A percentile compares a stretch with the other conserved stretches of the same genome.
Conservation (phyloP, 2,113 vertebrate species). For the Noturus placidus region DNA sequence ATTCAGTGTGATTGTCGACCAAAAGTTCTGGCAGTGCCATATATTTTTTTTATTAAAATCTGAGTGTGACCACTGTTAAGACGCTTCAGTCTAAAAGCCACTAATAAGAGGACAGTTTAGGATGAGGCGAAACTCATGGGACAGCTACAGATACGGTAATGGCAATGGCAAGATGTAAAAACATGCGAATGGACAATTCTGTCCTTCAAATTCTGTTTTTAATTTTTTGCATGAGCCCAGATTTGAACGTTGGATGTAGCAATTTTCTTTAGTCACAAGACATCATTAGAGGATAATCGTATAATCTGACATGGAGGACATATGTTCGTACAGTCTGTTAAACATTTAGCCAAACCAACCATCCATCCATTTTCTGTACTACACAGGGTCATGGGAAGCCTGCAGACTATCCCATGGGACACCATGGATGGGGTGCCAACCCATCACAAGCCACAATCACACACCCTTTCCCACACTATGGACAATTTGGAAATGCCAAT, state of each 20-base stretch:
- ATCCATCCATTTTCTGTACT: too few species aligned
- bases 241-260: background rate
- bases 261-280: background rate
- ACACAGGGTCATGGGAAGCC: too few species aligned
- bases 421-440: too few species aligned
- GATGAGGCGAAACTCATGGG: too few species aligned
- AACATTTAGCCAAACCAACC: background rate
- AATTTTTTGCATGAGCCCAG: background rate
- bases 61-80: background rate
- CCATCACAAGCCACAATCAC: too few species aligned
- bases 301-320: background rate
- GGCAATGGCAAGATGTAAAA: background rate
- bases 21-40: background rate
- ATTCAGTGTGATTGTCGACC: too few species aligned
- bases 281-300: background rate
- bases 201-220: background rate
- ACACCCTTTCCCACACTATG: too few species aligned
- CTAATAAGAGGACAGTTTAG: too few species aligned
- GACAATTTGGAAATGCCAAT: too few species aligned
- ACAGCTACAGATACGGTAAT: background rate
- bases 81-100: background rate
- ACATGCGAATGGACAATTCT: background rate
- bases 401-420: too few species aligned
- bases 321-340: background rate
- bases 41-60: background rate